Percentiles rank a stretch among this genome's conserved stretches.
Conservation (phyloP, 2,797 vertebrate species). For the Mustela erminea region DNA sequence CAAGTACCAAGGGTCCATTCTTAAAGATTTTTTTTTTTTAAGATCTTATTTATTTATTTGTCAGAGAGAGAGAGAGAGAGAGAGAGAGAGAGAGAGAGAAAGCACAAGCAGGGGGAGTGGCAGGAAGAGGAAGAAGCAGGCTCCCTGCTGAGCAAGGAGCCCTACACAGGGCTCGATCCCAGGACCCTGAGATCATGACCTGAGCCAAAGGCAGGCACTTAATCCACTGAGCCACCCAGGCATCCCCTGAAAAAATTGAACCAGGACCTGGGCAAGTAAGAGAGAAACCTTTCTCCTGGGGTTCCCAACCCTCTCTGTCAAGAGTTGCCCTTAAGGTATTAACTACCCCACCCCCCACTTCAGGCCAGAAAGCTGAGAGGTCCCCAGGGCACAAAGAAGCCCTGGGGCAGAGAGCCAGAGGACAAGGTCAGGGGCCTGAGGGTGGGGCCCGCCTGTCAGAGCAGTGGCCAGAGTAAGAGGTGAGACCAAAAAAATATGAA, state of each 20-base stretch:
- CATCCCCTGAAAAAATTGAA: not conserved
- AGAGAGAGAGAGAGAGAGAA: too few species aligned
- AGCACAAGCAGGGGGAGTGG: too few species aligned
- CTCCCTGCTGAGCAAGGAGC: not conserved
- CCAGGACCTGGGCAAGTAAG: not conserved
- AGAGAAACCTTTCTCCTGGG: not conserved
- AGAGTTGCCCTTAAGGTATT: not conserved
- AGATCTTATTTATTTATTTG: too few species aligned
- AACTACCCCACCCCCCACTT: not conserved
- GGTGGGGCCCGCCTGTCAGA: not conserved
- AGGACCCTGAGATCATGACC: not conserved
- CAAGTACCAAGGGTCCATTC: not conserved
- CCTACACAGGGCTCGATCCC: not conserved
- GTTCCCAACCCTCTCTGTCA: not conserved
- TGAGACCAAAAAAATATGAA: not conserved
- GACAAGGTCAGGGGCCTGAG: not conserved
- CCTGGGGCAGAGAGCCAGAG: not conserved
- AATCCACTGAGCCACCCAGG: not conserved
- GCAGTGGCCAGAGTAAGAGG: not conserved
- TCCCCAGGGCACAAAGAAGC: not conserved
- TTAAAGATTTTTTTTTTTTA: not conserved
- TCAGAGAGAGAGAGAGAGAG: too few species aligned
- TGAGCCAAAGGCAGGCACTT: not conserved
- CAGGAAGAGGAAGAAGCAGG: too few species aligned
- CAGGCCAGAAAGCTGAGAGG: not conserved